Evolutionary conservation across 2,888 invertebrate genomes (phyloP).

Genomic region (Eilema sororculum): DNA sequence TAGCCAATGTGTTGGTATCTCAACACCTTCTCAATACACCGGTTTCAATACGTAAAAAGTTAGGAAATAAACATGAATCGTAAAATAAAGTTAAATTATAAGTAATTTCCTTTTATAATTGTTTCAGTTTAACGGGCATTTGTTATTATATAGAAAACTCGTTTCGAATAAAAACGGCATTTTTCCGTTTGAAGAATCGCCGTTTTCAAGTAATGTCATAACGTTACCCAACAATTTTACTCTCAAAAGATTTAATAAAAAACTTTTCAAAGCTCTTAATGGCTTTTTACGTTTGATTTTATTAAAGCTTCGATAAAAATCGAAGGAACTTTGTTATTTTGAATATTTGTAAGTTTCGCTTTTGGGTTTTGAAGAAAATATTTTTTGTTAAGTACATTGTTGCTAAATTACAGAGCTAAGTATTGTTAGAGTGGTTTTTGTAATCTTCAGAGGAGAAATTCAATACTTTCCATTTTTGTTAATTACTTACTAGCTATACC

Average conservation of each 20-base stretch:
- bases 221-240: conserved; percentile 44
- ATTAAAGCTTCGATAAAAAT: conserved; percentile 42
- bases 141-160: conserved; percentile 9
- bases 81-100: background rate
- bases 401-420: no score
- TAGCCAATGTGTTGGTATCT: no score
- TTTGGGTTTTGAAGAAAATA: background rate
- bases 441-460: no score
- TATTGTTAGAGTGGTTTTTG: background rate
- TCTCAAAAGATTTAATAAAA: conserved; percentile 49
- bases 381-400: background rate
- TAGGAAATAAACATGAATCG: no score
- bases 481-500: no score
- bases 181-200: conserved; percentile 17
- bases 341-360: conserved; percentile 12
- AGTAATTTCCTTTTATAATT: background rate
- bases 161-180: conserved; percentile 33
- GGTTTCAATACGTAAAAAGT: background rate
- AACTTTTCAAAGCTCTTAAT: conserved; percentile 45
- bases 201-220: conserved; percentile 45
- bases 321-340: conserved; percentile 33
- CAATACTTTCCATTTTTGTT: no score
- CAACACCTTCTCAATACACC: no score
- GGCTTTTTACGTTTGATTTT: conserved; percentile 52
- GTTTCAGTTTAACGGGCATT: background rate